These are phyloP conservation scores for Stegastes partitus DNA, from an alignment of 2,113 vertebrate genomes.

Conservation along the genomic window DNA sequence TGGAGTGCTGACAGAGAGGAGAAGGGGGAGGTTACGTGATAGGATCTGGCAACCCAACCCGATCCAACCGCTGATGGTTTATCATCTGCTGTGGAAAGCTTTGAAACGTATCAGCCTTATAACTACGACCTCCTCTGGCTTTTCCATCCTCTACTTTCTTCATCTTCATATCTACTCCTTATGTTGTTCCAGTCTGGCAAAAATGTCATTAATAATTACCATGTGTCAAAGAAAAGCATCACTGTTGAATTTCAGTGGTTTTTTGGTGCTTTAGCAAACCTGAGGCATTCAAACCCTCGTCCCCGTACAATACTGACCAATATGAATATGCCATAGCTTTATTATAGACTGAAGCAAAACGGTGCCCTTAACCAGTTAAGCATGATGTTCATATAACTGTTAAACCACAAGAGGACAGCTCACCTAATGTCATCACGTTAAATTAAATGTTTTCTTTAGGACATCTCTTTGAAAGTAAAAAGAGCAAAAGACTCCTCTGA, in stretches of 20 bases:
- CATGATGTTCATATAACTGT: neutral
- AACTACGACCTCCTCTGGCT: conserved; percentile 21
- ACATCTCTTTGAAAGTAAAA: too few species aligned
- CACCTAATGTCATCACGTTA: too few species aligned
- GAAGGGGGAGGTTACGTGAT: conserved; percentile 61
- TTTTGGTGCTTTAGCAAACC: neutral
- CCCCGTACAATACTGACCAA: neutral
- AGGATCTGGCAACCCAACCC: conserved; percentile 76
- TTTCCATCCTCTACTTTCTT: neutral
- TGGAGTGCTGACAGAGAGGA: conserved; percentile 16
- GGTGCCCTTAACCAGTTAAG: neutral
- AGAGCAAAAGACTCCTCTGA: too few species aligned
- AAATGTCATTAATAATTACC: neutral
- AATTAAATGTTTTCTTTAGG: too few species aligned
- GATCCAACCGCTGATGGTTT: conserved; percentile 63
- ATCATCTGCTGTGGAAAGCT: conserved; percentile 68
- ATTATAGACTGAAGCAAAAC: neutral
- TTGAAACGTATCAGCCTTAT: conserved; percentile 55
- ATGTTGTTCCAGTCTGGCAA: neutral
- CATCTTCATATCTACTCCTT: neutral
- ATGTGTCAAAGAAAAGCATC: neutral
- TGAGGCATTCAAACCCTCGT: neutral
- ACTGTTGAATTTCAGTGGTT: neutral
- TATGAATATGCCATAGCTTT: neutral
- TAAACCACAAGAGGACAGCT: too few species aligned